Evolutionary conservation across 1,140 invertebrate genomes (phyloP).

Genomic region (Zaprionus kolodkinae): DNA sequence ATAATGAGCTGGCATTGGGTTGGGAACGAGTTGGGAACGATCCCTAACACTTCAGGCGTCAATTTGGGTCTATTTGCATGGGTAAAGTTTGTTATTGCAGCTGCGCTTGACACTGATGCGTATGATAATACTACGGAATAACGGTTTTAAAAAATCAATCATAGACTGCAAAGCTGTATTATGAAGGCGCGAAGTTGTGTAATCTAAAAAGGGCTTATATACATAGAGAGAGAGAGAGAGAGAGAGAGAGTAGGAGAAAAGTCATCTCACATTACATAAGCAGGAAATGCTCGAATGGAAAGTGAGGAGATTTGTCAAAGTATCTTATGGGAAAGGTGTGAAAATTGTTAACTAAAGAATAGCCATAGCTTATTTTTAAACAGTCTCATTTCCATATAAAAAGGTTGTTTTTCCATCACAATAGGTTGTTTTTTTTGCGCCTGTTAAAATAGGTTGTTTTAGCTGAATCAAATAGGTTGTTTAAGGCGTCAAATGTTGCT

Average conservation of each 20-base stretch:
- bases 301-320: constrained; percentile 38
- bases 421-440: too few species aligned
- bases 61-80: constrained; percentile 52
- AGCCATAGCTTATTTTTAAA: not conserved
- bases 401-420: too few species aligned
- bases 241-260: not conserved
- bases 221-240: not conserved
- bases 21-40: constrained; percentile 13
- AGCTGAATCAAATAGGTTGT: too few species aligned
- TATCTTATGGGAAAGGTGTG: constrained; percentile 4
- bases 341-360: not conserved
- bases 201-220: constrained; percentile 63
- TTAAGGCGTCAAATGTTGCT: too few species aligned
- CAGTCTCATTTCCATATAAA: too few species aligned
- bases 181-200: constrained; percentile 72
- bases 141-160: constrained; percentile 61
- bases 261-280: constrained; percentile 52
- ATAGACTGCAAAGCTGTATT: constrained; percentile 41
- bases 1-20: constrained; percentile 55
- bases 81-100: constrained; percentile 29
- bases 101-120: constrained; percentile 36
- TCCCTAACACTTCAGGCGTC: constrained; percentile 53
- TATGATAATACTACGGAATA: constrained; percentile 61
- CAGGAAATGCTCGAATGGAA: constrained; percentile 40
- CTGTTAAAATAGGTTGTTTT: too few species aligned